phyloP scores from a whole-genome alignment of 1,140 invertebrate species.

The Drosophila elegans region DNA sequence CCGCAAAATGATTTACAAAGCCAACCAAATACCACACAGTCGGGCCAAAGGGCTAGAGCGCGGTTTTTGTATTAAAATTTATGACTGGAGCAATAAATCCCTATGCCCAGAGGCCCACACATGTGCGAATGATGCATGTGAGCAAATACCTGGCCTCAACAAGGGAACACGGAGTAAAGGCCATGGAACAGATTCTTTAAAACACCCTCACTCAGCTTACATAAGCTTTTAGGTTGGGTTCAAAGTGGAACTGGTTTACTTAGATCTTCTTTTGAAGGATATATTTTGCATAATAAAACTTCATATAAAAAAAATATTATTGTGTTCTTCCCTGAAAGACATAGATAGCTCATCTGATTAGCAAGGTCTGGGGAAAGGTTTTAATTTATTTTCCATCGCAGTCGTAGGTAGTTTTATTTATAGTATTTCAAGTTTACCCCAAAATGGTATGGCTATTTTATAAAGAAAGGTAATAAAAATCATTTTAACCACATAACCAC shows the following conservation, averaged over 20 bases:
- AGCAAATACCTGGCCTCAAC: constrained; percentile 26
- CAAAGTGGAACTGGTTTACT: background rate
- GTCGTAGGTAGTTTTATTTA: background rate
- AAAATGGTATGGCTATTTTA: background rate
- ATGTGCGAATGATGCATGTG: constrained; percentile 46
- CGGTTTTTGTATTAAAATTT: constrained; percentile 68
- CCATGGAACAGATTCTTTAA: background rate
- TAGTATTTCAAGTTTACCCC: too few species aligned
- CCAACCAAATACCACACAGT: constrained; percentile 25
- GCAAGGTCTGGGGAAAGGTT: too few species aligned
- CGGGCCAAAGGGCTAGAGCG: constrained; percentile 24
- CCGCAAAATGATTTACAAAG: constrained; percentile 72
- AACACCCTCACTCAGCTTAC: constrained; percentile 5
- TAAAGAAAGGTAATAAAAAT: constrained; percentile 51
- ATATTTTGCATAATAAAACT: too few species aligned
- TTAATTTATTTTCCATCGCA: background rate
- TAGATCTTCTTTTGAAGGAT: too few species aligned
- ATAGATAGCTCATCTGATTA: too few species aligned
- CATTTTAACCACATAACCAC: constrained; percentile 42
- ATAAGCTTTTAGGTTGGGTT: background rate
- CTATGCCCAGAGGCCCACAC: constrained; percentile 30
- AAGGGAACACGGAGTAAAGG: constrained; percentile 3
- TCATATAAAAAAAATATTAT: too few species aligned
- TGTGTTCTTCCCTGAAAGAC: too few species aligned
- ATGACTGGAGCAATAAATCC: constrained; percentile 68